Percentiles rank a stretch among this genome's conserved stretches.
These are phyloP conservation scores for Mormyrus proboscirostris DNA, from an alignment of 2,797 vertebrate species.

Conservation along the genomic window DNA sequence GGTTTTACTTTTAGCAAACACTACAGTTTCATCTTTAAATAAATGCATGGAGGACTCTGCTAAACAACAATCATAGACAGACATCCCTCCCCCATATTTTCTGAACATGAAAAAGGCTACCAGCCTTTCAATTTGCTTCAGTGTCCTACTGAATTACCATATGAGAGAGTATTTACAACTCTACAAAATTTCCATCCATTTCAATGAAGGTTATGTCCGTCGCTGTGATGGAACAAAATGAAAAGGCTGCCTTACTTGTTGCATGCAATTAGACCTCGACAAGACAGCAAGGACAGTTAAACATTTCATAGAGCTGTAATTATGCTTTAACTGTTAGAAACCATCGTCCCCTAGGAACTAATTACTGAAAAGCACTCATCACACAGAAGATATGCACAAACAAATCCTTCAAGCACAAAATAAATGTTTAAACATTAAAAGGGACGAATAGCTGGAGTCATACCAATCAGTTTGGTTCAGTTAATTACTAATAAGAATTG, in stretches of 20 bases:
- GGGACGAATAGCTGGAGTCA: constrained; percentile 59
- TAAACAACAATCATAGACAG: constrained; percentile 27
- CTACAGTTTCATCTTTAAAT: constrained; percentile 7
- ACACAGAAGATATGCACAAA: constrained; percentile 70
- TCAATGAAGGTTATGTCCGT: constrained; percentile 60
- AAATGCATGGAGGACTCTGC: constrained; percentile 1
- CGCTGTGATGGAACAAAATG: constrained; percentile 52
- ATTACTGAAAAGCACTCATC: constrained; percentile 76
- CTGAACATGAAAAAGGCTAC: constrained; percentile 30
- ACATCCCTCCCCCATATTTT: constrained; percentile 12
- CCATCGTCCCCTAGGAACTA: constrained; percentile 76
- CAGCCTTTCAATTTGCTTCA: constrained; percentile 46
- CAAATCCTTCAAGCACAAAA: constrained; percentile 76
- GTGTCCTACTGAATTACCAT: constrained; percentile 56
- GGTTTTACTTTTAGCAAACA: neutral
- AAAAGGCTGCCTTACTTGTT: constrained; percentile 68
- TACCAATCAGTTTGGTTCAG: constrained; percentile 69
- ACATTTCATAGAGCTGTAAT: constrained; percentile 71
- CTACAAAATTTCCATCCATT: constrained; percentile 61
- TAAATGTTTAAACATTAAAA: constrained; percentile 69
- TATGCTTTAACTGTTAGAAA: constrained; percentile 74
- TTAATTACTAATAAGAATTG: constrained; percentile 72
- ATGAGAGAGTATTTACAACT: constrained; percentile 63
- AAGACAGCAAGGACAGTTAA: constrained; percentile 70
- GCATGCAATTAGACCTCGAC: constrained; percentile 72